Conservation (phyloP, 2,113 vertebrate species). For the Hepsetus odoe region DNA sequence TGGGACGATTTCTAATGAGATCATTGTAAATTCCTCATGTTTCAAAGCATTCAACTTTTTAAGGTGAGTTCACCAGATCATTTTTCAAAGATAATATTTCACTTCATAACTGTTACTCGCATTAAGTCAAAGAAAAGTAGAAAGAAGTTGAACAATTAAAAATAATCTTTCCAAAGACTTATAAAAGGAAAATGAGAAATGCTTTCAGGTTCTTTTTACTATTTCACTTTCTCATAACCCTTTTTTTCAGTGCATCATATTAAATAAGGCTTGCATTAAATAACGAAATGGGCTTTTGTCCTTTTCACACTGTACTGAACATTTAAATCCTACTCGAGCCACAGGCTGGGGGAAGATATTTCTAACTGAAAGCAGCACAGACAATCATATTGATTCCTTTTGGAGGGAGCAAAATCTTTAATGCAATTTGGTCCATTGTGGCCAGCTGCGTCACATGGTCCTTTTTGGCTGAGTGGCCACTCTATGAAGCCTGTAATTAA, state of each 20-base stretch:
- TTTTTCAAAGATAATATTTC: too few relatives aligned
- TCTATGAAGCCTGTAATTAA: constrained; percentile 66
- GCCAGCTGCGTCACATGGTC: constrained; percentile 64
- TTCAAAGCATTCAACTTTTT: too few relatives aligned
- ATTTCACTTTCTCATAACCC: too few relatives aligned
- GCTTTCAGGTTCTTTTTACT: too few relatives aligned
- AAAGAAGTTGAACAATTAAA: too few relatives aligned
- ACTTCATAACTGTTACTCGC: too few relatives aligned
- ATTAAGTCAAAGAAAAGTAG: too few relatives aligned
- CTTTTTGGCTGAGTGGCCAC: constrained; percentile 69
- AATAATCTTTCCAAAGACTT: too few relatives aligned
- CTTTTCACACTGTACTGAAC: constrained; percentile 1
- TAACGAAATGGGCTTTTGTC: constrained; percentile 2
- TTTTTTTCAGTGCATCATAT: not conserved
- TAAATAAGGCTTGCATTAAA: not conserved
- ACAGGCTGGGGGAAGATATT: constrained; percentile 7
- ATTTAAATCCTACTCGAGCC: constrained; percentile 11
- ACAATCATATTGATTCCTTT: constrained; percentile 41
- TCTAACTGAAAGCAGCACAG: constrained; percentile 12
- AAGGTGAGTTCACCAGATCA: too few relatives aligned
- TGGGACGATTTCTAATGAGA: too few relatives aligned
- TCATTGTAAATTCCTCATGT: too few relatives aligned
- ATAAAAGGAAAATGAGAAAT: too few relatives aligned
- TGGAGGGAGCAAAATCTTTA: constrained; percentile 58
- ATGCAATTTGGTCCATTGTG: constrained; percentile 72